phyloP scores from a whole-genome alignment of 2,113 vertebrate genomes.

The Sorex araneus region DNA sequence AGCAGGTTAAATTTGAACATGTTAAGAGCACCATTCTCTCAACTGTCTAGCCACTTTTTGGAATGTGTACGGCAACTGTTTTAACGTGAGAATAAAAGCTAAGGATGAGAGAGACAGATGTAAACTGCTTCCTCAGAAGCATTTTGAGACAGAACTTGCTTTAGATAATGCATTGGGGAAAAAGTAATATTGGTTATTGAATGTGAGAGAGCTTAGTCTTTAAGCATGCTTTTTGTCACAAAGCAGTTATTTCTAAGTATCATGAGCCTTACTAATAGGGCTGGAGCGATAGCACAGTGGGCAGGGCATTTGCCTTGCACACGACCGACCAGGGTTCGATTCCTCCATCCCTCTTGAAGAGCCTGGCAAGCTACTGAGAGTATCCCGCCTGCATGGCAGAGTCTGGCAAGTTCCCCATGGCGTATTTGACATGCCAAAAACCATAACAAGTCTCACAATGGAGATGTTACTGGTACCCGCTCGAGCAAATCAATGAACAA shows the following conservation, averaged over 20 bases:
- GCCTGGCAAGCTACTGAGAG: too few relatives aligned
- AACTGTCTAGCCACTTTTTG: background rate
- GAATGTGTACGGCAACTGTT: constrained; percentile 46
- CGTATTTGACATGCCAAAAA: too few relatives aligned
- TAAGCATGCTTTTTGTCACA: constrained; percentile 18
- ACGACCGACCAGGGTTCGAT: too few relatives aligned
- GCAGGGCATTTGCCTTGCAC: too few relatives aligned
- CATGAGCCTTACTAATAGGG: background rate
- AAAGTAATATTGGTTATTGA: constrained; percentile 8
- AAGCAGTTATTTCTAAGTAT: constrained; percentile 16
- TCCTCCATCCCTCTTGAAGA: too few relatives aligned
- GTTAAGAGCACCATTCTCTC: background rate
- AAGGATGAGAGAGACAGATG: constrained; percentile 28
- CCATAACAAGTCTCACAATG: too few relatives aligned
- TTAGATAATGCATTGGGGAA: background rate
- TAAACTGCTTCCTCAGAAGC: background rate
- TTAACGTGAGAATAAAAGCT: constrained; percentile 53
- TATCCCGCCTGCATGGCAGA: too few relatives aligned
- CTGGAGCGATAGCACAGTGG: too few relatives aligned
- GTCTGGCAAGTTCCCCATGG: too few relatives aligned
- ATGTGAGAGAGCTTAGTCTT: background rate
- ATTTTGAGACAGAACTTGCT: constrained; percentile 41
- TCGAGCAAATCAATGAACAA: too few relatives aligned
- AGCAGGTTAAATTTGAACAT: constrained; percentile 54
- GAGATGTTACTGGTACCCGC: too few relatives aligned